Conservation (phyloP, 2,888 invertebrate species). For the Perizoma flavofasciatum region DNA sequence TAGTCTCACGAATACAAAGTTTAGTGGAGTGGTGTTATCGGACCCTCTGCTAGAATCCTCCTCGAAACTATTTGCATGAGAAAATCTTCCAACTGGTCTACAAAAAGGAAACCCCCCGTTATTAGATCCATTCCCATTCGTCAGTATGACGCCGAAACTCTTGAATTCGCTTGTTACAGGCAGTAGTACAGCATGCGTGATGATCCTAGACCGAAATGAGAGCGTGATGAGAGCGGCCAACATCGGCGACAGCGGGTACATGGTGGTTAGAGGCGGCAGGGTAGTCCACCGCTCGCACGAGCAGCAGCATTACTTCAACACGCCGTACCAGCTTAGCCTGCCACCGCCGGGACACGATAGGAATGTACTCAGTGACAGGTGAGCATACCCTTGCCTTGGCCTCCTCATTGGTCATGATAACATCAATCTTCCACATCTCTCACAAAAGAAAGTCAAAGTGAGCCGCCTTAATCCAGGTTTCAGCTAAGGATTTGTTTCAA, state of each 20-base stretch:
- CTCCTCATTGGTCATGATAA: too few relatives aligned
- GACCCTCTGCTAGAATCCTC: too few relatives aligned
- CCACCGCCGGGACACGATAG: constrained; percentile 95
- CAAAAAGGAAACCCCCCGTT: too few relatives aligned
- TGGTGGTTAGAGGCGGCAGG: constrained; percentile 93
- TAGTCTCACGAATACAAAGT: too few relatives aligned
- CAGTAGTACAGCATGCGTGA: constrained; percentile 98
- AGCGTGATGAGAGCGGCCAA: constrained; percentile 97
- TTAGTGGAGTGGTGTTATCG: too few relatives aligned
- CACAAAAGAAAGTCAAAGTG: too few relatives aligned
- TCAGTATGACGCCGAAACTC: neutral
- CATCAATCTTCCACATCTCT: too few relatives aligned
- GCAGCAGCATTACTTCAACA: constrained; percentile 99
- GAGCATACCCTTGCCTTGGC: constrained; percentile 28
- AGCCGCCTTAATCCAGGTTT: too few relatives aligned
- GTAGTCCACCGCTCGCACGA: constrained; percentile 97
- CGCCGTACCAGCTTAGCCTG: constrained; percentile 97
- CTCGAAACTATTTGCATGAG: too few relatives aligned
- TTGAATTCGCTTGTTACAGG: constrained; percentile 79
- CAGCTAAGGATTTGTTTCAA: too few relatives aligned
- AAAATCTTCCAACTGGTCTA: too few relatives aligned
- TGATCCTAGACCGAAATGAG: constrained; percentile 95
- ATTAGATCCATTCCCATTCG: neutral
- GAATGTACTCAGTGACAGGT: constrained; percentile 95
- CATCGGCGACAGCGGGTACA: constrained; percentile 99